Percentiles rank a stretch among this genome's conserved stretches.
Conservation (phyloP, 1,140 invertebrate species). For the Leptinotarsa texana region DNA sequence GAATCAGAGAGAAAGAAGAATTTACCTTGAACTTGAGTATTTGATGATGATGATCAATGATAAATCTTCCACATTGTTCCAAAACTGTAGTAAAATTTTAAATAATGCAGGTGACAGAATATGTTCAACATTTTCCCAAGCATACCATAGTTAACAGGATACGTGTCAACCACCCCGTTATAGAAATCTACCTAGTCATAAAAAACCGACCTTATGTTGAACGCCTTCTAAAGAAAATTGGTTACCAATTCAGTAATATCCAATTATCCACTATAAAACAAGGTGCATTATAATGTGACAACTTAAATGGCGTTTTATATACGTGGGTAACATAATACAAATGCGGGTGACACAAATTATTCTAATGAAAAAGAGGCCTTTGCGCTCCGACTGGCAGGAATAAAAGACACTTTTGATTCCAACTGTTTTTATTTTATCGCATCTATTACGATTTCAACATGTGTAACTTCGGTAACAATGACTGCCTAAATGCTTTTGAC, state of each 20-base stretch:
- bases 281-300: constrained; percentile 28
- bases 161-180: background rate
- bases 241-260: constrained; percentile 22
- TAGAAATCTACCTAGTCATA: constrained; percentile 9
- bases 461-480: constrained; percentile 27
- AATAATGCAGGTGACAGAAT: too few relatives aligned
- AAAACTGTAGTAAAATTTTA: too few relatives aligned
- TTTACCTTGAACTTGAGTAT: too few relatives aligned
- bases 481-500: constrained; percentile 25
- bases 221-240: constrained; percentile 18
- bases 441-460: constrained; percentile 28
- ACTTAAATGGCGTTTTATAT: constrained; percentile 26
- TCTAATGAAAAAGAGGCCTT: constrained; percentile 24
- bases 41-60: too few relatives aligned
- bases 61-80: too few relatives aligned
- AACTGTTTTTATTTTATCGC: constrained; percentile 26
- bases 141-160: background rate
- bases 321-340: constrained; percentile 23
- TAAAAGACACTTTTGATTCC: constrained; percentile 23
- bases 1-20: too few relatives aligned
- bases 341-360: constrained; percentile 28
- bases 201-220: constrained; percentile 14
- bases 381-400: constrained; percentile 17
- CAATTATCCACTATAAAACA: constrained; percentile 25
- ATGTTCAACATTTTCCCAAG: too few relatives aligned